These are phyloP conservation scores for Rhizomys pruinosus DNA, from an alignment of 2,113 vertebrate genomes.

Conservation along the genomic window DNA sequence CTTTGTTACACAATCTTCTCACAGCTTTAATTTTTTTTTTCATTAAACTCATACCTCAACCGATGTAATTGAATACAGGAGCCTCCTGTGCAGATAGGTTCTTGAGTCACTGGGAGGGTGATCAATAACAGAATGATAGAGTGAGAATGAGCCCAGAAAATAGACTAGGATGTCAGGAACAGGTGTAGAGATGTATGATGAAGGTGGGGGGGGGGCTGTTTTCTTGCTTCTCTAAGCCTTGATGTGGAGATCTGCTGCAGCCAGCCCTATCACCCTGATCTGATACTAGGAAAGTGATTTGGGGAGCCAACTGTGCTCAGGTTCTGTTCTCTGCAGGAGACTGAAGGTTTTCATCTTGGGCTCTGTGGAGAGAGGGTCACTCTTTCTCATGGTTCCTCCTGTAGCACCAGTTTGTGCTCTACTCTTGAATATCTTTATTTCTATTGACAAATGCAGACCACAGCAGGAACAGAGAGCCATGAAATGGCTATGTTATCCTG, in stretches of 20 bases:
- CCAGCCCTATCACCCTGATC: neutral
- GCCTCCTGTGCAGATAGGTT: neutral
- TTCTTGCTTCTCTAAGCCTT: neutral
- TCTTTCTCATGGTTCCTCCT: neutral
- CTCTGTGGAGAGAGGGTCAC: neutral
- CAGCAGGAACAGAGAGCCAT: neutral
- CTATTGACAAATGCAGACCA: neutral
- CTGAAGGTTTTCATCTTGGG: neutral
- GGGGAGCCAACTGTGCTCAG: neutral
- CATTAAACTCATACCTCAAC: neutral
- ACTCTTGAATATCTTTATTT: neutral
- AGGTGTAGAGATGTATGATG: neutral
- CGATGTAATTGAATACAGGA: neutral
- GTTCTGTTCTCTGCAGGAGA: neutral
- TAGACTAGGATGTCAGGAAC: neutral
- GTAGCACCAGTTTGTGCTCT: neutral
- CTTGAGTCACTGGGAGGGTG: neutral
- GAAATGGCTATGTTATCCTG: neutral
- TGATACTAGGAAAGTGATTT: neutral
- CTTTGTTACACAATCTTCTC: neutral
- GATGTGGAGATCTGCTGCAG: neutral
- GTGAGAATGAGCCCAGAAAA: neutral
- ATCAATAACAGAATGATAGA: neutral
- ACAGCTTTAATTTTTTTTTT: neutral
- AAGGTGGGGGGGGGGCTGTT: neutral